Evolutionary conservation across 2,113 vertebrate species (phyloP).

Genomic region (Geothlypis trichas): DNA sequence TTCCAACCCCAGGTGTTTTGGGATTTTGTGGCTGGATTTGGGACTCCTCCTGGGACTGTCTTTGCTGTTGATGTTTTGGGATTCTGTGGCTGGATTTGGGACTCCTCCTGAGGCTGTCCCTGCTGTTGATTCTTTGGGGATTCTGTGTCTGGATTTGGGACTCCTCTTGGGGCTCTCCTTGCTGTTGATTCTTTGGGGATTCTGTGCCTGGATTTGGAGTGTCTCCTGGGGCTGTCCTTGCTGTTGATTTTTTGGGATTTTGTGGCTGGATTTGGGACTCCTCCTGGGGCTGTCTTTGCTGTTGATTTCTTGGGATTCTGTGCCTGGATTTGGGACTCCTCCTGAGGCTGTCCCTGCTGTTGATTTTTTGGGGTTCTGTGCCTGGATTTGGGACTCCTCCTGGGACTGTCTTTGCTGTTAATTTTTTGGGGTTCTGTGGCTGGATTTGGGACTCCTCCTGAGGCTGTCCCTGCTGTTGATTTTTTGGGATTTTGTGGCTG

Average conservation of each 20-base stretch:
- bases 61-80: neutral
- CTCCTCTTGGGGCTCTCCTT: neutral
- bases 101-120: accelerated
- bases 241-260: too few species aligned
- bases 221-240: neutral
- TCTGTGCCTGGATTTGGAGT: neutral
- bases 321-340: neutral
- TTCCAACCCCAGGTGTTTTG: accelerated
- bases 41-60: neutral
- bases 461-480: accelerated
- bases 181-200: neutral
- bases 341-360: neutral
- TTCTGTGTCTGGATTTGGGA: neutral
- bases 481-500: neutral
- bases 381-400: neutral
- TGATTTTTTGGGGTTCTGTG: neutral
- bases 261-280: neutral
- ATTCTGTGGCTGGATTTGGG: neutral
- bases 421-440: neutral
- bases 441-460: neutral
- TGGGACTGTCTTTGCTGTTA: too few species aligned
- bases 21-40: neutral
- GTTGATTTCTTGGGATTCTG: too few species aligned
- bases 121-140: neutral
- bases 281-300: neutral